Base-by-base conservation (phyloP, 2,797 vertebrate genomes). In the Lepidocolaptes lacrymiger region DNA sequence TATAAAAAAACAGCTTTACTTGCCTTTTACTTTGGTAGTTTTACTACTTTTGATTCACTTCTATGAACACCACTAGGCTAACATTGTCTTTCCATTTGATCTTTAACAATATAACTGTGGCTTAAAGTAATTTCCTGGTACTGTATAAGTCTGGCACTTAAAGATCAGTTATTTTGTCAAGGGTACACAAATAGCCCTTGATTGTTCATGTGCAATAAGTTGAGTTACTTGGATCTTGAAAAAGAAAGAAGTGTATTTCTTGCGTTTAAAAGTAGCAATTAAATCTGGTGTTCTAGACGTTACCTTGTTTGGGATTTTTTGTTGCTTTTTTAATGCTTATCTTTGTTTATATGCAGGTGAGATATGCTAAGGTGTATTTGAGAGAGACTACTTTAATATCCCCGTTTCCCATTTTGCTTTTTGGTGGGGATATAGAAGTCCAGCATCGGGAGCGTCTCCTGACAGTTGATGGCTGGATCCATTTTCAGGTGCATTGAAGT, bases 391-490 rank as follows among this genome's bases (percentile, higher is more conserved):
- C 99, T 54, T 98, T 99, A 77, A 98, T 99, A 89, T 98, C 98
- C 19, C 99, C 99, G 5, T 99, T 99, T 92, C 99, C 99, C n/a
- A 97, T 99, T 97, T 97, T 99, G 94, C 98, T 99, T 81, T 99
- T 99, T 69, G 99, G 99, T 74, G 99, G 99, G 0, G 99, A 99
- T 92, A 99, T 99, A 37, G 99, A 99, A 51, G 99, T 99, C 43
- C 99, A 99, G 85, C 99, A 99, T 96, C 98, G 98, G 12, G 99
- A 99, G 55, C 98, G 98, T 34, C 99, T 99, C 86, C 98, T 99
- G 79, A 98, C 98, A 36, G 97, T 99, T 68, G 99, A 99, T 41
- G 98, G 99, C 71, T 99, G 99, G 99, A 99, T 99, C 85, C 98
- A 98, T 97, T 99, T 99, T 96, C 99, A 99, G 99, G 99, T 99